phyloP scores from a whole-genome alignment of 2,888 invertebrate species.

The Hermodice carunculata region DNA sequence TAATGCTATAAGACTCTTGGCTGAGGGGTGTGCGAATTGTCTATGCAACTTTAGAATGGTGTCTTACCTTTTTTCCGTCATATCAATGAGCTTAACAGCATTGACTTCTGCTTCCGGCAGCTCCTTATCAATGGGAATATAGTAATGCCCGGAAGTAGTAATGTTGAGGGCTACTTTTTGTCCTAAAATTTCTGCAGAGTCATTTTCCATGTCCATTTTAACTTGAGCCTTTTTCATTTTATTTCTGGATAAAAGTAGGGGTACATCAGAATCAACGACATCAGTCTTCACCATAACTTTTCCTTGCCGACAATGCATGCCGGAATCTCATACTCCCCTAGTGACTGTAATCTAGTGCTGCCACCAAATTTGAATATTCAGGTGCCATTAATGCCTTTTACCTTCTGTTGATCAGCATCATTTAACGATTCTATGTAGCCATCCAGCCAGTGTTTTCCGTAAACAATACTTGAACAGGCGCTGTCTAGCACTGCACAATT shows the following conservation, averaged over 20 bases:
- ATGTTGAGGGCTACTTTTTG: neutral
- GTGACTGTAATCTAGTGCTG: neutral
- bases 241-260: neutral
- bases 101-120: neutral
- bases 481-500: constrained; percentile 25
- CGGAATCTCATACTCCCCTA: neutral
- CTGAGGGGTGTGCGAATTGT: constrained; percentile 39
- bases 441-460: constrained; percentile 13
- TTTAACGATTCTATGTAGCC: constrained; percentile 11
- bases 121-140: neutral
- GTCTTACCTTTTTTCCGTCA: neutral
- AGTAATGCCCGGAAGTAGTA: neutral
- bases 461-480: constrained; percentile 24
- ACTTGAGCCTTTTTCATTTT: constrained; percentile 2
- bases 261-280: neutral
- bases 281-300: neutral
- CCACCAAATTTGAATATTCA: constrained; percentile 7
- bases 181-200: constrained; percentile 1
- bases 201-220: constrained; percentile 3
- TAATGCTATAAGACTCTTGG: constrained; percentile 16
- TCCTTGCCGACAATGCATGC: neutral
- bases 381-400: neutral
- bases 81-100: neutral
- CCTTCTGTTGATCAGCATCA: neutral
- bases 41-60: constrained; percentile 21